phyloP scores from a whole-genome alignment of 2,113 vertebrate genomes.

The Cairina moschata region DNA sequence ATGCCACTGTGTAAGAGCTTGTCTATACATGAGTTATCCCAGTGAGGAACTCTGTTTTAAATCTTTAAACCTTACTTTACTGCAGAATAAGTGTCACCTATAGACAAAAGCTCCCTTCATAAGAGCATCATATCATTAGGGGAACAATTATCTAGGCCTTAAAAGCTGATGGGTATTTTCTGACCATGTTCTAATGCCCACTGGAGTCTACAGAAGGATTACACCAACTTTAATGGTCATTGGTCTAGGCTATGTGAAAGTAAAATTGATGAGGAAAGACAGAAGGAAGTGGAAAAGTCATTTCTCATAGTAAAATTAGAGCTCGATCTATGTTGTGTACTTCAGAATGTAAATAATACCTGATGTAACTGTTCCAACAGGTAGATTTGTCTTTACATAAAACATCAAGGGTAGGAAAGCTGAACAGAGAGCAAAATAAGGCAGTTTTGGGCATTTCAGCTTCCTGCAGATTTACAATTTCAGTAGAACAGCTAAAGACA shows the following conservation, averaged over 20 bases:
- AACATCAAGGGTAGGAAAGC: neutral
- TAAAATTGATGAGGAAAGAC: neutral
- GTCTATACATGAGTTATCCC: slow-evolving; percentile 4
- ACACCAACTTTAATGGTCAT: neutral
- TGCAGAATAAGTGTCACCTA: neutral
- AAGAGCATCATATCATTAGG: neutral
- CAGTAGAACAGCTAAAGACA: neutral
- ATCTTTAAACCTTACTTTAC: neutral
- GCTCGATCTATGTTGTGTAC: neutral
- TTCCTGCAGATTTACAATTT: neutral
- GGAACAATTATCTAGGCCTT: neutral
- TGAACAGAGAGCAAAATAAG: neutral
- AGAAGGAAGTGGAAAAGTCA: neutral
- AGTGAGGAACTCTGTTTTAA: neutral
- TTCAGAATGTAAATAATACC: neutral
- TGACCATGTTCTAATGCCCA: neutral
- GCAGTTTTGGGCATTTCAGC: neutral
- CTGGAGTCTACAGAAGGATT: neutral
- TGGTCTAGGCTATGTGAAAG: neutral
- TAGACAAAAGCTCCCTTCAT: neutral
- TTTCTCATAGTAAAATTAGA: neutral
- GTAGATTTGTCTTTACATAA: neutral
- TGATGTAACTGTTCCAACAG: neutral
- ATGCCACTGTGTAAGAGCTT: neutral
- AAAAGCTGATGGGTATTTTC: neutral